A percentile compares a stretch with the other conserved stretches of the same genome.
Evolutionary conservation across 2,797 vertebrate species (phyloP).

Genomic region (Emys orbicularis): DNA sequence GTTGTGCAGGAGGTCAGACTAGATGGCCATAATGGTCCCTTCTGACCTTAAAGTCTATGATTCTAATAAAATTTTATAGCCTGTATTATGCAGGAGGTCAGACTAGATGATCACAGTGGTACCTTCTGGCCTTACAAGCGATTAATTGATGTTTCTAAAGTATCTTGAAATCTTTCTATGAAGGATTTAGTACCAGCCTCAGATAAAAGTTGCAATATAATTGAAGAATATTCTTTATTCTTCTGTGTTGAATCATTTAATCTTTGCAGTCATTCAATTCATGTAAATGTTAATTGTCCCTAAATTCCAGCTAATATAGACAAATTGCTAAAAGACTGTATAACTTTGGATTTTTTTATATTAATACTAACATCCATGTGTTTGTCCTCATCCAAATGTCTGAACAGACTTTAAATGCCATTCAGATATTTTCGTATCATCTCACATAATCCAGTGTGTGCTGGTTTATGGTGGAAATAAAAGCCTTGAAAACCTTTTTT

Average conservation of each 20-base stretch:
- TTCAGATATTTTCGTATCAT: rapidly evolving
- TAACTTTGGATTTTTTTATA: not conserved
- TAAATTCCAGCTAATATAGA: not conserved
- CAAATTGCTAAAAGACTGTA: not conserved
- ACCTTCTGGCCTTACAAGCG: not conserved
- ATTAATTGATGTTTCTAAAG: not conserved
- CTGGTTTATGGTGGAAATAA: not conserved
- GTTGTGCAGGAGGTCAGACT: too few relatives aligned
- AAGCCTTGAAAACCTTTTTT: not conserved
- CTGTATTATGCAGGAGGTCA: not conserved
- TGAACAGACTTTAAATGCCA: not conserved
- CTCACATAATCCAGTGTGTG: not conserved
- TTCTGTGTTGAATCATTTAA: not conserved
- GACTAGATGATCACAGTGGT: not conserved
- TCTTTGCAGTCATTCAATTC: not conserved
- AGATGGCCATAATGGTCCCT: too few relatives aligned
- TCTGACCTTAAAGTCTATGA: too few relatives aligned
- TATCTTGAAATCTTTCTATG: not conserved
- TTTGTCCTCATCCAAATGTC: not conserved
- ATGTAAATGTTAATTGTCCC: not conserved
- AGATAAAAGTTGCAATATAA: not conserved
- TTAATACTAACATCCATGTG: not conserved
- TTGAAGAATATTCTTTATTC: not conserved
- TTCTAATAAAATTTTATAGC: not conserved
- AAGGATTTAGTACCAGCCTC: not conserved